Percentiles rank a stretch among this genome's conserved stretches.
Evolutionary conservation across 2,888 invertebrate species (phyloP).

Genomic region (Oxycera nigricornis): DNA sequence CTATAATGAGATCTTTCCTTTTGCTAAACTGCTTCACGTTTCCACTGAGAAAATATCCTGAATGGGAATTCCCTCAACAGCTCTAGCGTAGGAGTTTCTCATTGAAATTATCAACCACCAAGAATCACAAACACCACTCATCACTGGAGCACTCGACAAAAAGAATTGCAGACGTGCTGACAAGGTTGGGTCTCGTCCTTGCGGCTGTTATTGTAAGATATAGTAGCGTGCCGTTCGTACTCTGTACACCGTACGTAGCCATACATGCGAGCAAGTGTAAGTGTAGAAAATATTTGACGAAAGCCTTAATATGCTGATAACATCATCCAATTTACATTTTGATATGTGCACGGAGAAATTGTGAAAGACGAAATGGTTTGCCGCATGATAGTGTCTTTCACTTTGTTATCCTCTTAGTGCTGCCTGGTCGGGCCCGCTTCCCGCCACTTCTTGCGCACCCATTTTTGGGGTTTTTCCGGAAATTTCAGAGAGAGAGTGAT

Average conservation of each 20-base stretch:
- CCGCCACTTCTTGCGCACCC: background rate
- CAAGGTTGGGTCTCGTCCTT: background rate
- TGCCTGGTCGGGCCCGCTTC: background rate
- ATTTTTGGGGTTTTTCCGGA: background rate
- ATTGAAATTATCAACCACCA: background rate
- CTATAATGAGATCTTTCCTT: no score
- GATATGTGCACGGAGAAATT: slow-evolving; percentile 19
- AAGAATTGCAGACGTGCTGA: slow-evolving; percentile 8
- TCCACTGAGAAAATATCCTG: background rate
- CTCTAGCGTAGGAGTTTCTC: background rate
- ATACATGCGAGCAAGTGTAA: background rate
- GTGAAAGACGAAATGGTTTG: slow-evolving; percentile 5
- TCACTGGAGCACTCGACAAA: background rate
- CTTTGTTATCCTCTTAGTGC: background rate
- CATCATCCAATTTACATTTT: slow-evolving; percentile 35
- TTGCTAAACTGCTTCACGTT: no score
- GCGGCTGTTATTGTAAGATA: background rate
- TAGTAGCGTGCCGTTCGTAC: background rate
- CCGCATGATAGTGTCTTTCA: background rate
- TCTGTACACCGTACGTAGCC: background rate
- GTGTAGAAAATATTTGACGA: background rate
- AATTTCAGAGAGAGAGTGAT: background rate
- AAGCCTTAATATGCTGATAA: slow-evolving; percentile 20
- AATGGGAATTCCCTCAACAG: background rate
- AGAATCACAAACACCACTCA: background rate